Evolutionary conservation across 1,140 invertebrate species (phyloP).

Genomic region (Calosoma granatense): DNA sequence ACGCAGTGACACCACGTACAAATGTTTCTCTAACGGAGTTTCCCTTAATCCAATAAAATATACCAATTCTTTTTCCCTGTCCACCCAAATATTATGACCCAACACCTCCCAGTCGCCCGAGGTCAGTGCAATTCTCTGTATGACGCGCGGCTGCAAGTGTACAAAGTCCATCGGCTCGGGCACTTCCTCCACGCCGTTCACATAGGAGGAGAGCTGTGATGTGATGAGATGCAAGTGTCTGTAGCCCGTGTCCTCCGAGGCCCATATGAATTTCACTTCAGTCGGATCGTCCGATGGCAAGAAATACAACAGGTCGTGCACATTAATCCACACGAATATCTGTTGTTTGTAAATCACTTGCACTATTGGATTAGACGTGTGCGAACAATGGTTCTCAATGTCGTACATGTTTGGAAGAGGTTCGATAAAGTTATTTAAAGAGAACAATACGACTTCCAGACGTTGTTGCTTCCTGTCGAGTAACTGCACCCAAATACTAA

Average conservation of each 20-base stretch:
- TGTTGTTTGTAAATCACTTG: constrained; percentile 63
- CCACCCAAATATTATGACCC: constrained; percentile 67
- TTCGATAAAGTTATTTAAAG: constrained; percentile 61
- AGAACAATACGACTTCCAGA: constrained; percentile 63
- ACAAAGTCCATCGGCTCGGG: constrained; percentile 40
- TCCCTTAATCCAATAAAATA: constrained; percentile 76
- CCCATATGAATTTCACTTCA: constrained; percentile 72
- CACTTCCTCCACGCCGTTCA: constrained; percentile 39
- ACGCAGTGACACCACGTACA: constrained; percentile 66
- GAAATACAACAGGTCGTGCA: constrained; percentile 82
- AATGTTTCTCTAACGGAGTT: constrained; percentile 70
- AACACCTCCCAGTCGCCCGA: constrained; percentile 76
- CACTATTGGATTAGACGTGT: constrained; percentile 28
- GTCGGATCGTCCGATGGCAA: constrained; percentile 50
- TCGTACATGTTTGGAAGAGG: constrained; percentile 46
- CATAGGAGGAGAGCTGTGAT: constrained; percentile 37
- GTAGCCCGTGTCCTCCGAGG: constrained; percentile 84
- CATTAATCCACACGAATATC: constrained; percentile 78
- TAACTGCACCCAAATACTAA: constrained; percentile 81
- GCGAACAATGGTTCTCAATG: constrained; percentile 20
- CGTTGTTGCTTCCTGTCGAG: constrained; percentile 77
- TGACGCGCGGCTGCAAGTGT: constrained; percentile 45
- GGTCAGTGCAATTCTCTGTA: constrained; percentile 61
- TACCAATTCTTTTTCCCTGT: constrained; percentile 55
- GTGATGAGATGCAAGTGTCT: constrained; percentile 79